Evolutionary conservation across 2,797 vertebrate genomes (phyloP).

Genomic region (Halcyon smyrnensis): DNA sequence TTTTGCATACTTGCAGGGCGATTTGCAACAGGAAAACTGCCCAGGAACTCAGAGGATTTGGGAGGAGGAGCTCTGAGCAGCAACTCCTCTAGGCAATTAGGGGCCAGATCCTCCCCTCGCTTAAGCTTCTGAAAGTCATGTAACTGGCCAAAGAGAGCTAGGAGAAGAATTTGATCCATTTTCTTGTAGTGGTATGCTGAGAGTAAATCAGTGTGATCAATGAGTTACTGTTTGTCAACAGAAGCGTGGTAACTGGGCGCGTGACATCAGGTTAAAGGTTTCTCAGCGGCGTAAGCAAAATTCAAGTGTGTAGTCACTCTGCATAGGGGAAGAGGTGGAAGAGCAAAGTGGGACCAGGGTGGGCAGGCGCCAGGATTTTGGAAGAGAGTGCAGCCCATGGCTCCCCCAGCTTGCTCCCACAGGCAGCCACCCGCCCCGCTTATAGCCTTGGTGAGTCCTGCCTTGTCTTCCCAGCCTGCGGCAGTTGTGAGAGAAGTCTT

Average conservation of each 20-base stretch:
- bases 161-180: neutral
- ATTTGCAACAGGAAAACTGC: constrained; percentile 1
- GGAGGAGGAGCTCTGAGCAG: neutral
- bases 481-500: neutral
- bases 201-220: neutral
- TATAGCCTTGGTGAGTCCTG: neutral
- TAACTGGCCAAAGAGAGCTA: neutral
- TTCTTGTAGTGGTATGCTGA: neutral
- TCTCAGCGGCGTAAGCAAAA: neutral
- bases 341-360: neutral
- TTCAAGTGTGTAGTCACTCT: neutral
- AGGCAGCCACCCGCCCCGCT: neutral
- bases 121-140: neutral
- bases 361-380: neutral
- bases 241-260: fast-evolving
- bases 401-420: neutral
- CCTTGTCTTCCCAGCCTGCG: neutral
- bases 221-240: neutral
- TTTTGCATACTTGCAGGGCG: neutral
- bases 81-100: neutral
- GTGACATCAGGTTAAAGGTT: fast-evolving
- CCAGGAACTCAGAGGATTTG: neutral
- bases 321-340: neutral
- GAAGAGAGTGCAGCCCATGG: fast-evolving
- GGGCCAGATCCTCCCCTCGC: neutral